phyloP scores from a whole-genome alignment of 2,888 invertebrate species.

The Elegia similella region DNA sequence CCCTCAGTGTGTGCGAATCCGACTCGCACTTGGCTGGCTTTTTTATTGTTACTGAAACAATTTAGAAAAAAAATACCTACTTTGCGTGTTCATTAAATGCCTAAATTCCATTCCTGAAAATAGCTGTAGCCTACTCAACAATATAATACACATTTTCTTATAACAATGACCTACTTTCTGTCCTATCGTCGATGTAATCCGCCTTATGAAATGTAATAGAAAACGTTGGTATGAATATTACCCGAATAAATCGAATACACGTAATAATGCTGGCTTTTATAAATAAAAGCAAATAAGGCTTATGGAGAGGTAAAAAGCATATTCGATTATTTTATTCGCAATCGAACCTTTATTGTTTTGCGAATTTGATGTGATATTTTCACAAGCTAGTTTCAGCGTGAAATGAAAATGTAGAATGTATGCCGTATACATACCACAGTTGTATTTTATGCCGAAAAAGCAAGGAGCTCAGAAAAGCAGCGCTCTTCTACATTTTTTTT shows the following conservation, averaged over 20 bases:
- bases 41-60: not conserved
- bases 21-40: too few species aligned
- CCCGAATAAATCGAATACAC: conserved; percentile 3
- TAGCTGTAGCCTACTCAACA: conserved; percentile 23
- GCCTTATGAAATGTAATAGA: conserved; percentile 41
- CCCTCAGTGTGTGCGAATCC: too few species aligned
- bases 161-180: conserved; percentile 43
- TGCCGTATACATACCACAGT: too few species aligned
- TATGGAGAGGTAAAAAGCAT: not conserved
- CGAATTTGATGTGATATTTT: not conserved
- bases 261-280: not conserved
- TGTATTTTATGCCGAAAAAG: too few species aligned
- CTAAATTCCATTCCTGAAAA: conserved; percentile 9
- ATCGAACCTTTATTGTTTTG: not conserved
- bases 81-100: conserved; percentile 9
- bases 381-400: too few species aligned
- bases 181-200: conserved; percentile 41
- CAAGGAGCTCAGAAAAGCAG: too few species aligned
- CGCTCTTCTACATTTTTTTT: too few species aligned
- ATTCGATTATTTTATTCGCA: not conserved
- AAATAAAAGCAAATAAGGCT: conserved; percentile 10
- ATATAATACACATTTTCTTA: conserved; percentile 23
- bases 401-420: too few species aligned
- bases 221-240: conserved; percentile 21
- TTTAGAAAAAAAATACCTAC: too few species aligned